These are phyloP conservation scores for Sphaeramia orbicularis DNA, from an alignment of 2,797 vertebrate species.

Conservation along the genomic window DNA sequence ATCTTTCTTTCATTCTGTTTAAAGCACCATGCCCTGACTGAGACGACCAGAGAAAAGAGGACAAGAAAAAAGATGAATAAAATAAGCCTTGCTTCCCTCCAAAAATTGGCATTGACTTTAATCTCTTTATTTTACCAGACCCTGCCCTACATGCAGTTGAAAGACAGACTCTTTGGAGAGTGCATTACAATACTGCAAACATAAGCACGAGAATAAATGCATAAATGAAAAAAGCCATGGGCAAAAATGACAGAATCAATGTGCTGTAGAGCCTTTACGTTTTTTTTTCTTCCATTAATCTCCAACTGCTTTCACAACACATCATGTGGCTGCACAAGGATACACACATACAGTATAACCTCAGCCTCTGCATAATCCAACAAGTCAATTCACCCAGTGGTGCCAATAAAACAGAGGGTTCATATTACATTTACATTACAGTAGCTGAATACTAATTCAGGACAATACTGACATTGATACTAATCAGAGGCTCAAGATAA, in stretches of 20 bases:
- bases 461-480: constrained; percentile 23
- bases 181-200: constrained; percentile 63
- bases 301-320: constrained; percentile 60
- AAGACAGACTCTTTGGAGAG: constrained; percentile 42
- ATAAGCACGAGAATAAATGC: constrained; percentile 63
- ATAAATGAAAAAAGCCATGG: constrained; percentile 46
- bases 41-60: constrained; percentile 29
- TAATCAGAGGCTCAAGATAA: constrained; percentile 34
- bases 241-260: constrained; percentile 74
- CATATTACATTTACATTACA: constrained; percentile 47
- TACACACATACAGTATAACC: constrained; percentile 36
- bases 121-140: constrained; percentile 55
- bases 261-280: constrained; percentile 48
- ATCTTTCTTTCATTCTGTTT: constrained; percentile 65
- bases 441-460: constrained; percentile 48
- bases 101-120: constrained; percentile 58
- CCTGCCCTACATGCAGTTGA: constrained; percentile 46
- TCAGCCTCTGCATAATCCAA: constrained; percentile 63
- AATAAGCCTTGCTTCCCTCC: constrained; percentile 58
- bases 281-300: constrained; percentile 71
- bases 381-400: constrained; percentile 49
- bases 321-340: constrained; percentile 54
- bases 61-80: constrained; percentile 49
- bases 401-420: constrained; percentile 53
- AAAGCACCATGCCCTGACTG: constrained; percentile 38